Conservation (phyloP, 2,888 invertebrate genomes). For the Hedya salicella region DNA sequence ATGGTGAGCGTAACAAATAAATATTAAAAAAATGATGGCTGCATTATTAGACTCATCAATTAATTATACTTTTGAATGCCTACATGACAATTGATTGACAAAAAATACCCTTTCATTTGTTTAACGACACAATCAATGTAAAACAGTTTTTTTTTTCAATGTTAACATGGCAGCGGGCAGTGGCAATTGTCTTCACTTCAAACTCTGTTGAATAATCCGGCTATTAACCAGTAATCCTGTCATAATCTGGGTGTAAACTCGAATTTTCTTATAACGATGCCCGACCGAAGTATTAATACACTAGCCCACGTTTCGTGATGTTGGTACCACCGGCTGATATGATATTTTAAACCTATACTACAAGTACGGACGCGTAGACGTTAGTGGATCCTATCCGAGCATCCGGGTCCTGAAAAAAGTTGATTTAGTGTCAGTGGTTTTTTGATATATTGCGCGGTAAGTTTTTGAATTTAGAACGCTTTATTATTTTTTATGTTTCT, state of each 20-base stretch:
- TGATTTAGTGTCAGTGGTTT: conserved; percentile 38
- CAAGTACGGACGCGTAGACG: conserved; percentile 49
- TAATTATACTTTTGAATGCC: too few relatives aligned
- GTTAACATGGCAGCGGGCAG: background rate
- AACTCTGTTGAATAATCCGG: conserved; percentile 25
- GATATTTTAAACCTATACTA: conserved; percentile 50
- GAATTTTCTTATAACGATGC: conserved; percentile 52
- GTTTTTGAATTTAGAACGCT: conserved; percentile 41
- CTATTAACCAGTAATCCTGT: conserved; percentile 38
- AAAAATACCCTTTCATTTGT: background rate
- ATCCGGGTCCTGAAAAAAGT: conserved; percentile 41
- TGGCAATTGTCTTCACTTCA: background rate
- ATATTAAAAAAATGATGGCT: too few relatives aligned
- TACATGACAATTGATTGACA: background rate
- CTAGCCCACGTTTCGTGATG: conserved; percentile 52
- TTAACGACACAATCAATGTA: background rate
- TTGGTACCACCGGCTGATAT: conserved; percentile 44
- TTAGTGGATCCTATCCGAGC: conserved; percentile 31
- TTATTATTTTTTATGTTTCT: conserved; percentile 15
- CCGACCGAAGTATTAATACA: conserved; percentile 62
- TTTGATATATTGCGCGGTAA: conserved; percentile 45
- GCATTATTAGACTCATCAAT: too few relatives aligned
- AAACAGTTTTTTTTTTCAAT: background rate
- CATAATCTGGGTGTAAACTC: conserved; percentile 39
- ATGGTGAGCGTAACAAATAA: too few relatives aligned